Evolutionary conservation across 2,797 vertebrate species (phyloP).

Genomic region (Sebastes aleutianus): DNA sequence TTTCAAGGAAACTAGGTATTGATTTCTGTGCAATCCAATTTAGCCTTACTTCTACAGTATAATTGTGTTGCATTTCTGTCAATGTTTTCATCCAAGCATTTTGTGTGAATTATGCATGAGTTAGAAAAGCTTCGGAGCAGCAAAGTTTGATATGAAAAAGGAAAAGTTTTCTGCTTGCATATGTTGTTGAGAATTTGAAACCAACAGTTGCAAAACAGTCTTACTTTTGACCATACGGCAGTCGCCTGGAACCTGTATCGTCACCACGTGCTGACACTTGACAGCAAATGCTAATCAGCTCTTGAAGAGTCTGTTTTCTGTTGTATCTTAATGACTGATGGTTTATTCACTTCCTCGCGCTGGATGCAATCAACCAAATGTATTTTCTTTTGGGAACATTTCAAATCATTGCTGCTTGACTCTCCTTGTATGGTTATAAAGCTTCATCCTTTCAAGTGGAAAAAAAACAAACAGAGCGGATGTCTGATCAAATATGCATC

Average conservation of each 20-base stretch:
- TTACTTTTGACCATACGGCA: neutral
- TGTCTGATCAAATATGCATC: neutral
- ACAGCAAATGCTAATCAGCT: constrained; percentile 5
- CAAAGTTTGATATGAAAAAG: neutral
- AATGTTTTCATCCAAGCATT: neutral
- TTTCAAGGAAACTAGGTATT: neutral
- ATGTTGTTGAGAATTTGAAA: neutral
- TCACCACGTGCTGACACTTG: neutral
- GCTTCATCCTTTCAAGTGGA: neutral
- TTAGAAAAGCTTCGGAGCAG: neutral
- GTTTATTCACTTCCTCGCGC: neutral
- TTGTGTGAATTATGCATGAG: constrained; percentile 29
- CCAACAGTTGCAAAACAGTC: neutral
- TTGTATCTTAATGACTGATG: neutral
- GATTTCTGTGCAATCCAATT: neutral
- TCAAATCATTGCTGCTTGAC: neutral
- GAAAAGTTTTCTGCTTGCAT: neutral
- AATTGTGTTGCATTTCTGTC: neutral
- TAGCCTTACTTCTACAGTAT: neutral
- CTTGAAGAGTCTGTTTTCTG: neutral
- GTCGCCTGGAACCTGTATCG: neutral
- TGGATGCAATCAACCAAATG: neutral
- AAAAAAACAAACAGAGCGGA: too few relatives aligned
- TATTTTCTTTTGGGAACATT: neutral
- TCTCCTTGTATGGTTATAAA: neutral